Percentiles rank a stretch among this genome's conserved stretches.
These are phyloP conservation scores for Torymus texanus DNA, from an alignment of 2,888 invertebrate species.

Conservation along the genomic window DNA sequence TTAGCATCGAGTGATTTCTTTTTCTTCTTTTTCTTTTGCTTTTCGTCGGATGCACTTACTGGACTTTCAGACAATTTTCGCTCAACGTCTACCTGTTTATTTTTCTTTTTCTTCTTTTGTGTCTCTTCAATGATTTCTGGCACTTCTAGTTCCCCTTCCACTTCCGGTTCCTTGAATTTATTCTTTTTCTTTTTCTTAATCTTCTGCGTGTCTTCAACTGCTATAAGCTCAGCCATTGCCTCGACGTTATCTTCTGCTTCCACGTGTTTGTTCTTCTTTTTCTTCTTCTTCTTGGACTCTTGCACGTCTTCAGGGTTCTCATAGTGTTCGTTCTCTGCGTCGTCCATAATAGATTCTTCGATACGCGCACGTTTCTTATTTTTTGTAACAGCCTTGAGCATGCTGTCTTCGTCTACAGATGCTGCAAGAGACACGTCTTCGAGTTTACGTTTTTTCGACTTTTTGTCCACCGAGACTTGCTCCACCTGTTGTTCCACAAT, in stretches of 20 bases:
- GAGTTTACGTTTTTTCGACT: conserved; percentile 60
- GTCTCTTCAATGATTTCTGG: conserved; percentile 2
- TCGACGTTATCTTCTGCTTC: not conserved
- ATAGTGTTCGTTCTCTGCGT: conserved; percentile 35
- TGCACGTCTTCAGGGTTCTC: conserved; percentile 24
- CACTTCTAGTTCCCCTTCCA: not conserved
- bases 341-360: conserved; percentile 37
- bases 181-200: conserved; percentile 37
- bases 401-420: conserved; percentile 37
- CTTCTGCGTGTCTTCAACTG: too few relatives aligned
- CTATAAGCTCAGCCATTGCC: not conserved
- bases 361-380: conserved; percentile 38
- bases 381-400: conserved; percentile 17
- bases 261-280: conserved; percentile 8
- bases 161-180: not conserved
- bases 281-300: conserved; percentile 31
- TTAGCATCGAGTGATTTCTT: conserved; percentile 15
- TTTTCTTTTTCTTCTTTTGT: conserved; percentile 44
- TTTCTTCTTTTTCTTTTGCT: conserved; percentile 19
- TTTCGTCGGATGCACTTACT: not conserved
- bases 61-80: not conserved
- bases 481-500: not conserved
- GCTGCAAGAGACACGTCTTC: conserved; percentile 41
- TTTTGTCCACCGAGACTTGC: conserved; percentile 27
- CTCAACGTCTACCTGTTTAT: too few relatives aligned